Evolutionary conservation across 2,113 vertebrate genomes (phyloP).

Genomic region (Burhinus bistriatus): DNA sequence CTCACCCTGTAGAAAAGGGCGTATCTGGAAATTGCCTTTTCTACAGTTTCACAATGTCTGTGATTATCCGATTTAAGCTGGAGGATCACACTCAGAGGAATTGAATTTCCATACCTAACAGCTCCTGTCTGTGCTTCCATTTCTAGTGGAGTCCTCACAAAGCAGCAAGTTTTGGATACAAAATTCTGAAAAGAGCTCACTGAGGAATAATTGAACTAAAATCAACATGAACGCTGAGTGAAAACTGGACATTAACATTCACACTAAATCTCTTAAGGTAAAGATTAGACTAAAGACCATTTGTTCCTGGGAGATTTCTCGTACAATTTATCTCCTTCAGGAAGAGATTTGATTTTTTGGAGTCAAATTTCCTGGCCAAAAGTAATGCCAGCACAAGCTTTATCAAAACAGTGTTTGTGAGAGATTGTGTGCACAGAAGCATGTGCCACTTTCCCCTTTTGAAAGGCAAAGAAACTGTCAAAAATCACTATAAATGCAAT

Average conservation of each 20-base stretch:
- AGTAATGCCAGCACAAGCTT: neutral
- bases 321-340: neutral
- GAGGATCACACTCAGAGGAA: neutral
- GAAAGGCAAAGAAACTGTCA: neutral
- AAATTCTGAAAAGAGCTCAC: neutral
- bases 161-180: neutral
- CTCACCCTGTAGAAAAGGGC: slow-evolving; percentile 11
- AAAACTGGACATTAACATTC: neutral
- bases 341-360: neutral
- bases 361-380: neutral
- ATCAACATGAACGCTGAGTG: accelerated
- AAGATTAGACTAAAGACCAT: neutral
- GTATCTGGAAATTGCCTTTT: slow-evolving; percentile 34
- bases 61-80: neutral
- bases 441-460: neutral
- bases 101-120: slow-evolving; percentile 38
- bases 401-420: neutral
- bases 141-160: neutral
- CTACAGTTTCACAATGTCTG: neutral
- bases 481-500: neutral
- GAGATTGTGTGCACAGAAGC: neutral
- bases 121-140: neutral
- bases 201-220: neutral
- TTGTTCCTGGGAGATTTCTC: neutral
- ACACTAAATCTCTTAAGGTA: neutral